Evolutionary conservation across 1,140 invertebrate genomes (phyloP).

Genomic region (Pentalonia nigronervosa): DNA sequence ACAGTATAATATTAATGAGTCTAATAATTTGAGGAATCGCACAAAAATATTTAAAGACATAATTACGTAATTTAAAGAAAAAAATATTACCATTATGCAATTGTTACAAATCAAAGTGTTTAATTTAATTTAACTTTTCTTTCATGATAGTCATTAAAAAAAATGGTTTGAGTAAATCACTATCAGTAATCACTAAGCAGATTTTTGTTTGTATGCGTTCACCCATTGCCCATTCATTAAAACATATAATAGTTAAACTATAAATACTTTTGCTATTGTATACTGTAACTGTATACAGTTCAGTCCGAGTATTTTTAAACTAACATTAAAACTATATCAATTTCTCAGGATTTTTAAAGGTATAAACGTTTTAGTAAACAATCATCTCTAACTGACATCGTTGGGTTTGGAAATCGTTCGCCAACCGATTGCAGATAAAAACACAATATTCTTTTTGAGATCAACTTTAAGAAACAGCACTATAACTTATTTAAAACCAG

Average conservation of each 20-base stretch:
- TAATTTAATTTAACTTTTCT: too few species aligned
- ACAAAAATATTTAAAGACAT: too few species aligned
- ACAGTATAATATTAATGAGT: too few species aligned
- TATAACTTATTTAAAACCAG: constrained; percentile 48
- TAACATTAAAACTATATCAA: background rate
- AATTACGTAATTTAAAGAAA: too few species aligned
- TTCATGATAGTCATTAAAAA: too few species aligned
- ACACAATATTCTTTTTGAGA: constrained; percentile 31
- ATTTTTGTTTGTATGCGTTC: background rate
- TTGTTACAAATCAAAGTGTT: too few species aligned
- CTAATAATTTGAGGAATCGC: too few species aligned
- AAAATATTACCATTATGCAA: too few species aligned
- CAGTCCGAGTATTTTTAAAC: background rate
- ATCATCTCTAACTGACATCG: background rate
- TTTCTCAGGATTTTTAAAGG: background rate
- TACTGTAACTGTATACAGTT: background rate
- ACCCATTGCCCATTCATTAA: too few species aligned
- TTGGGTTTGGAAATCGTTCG: background rate
- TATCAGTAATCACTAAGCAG: background rate
- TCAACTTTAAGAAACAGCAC: background rate
- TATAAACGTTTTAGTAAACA: background rate
- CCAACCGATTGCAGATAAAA: constrained; percentile 23
- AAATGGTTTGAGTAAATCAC: background rate
- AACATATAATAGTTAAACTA: too few species aligned
- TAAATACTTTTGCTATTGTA: too few species aligned